Conservation (phyloP, 2,888 invertebrate genomes). For the Drosophila vallismaia region DNA sequence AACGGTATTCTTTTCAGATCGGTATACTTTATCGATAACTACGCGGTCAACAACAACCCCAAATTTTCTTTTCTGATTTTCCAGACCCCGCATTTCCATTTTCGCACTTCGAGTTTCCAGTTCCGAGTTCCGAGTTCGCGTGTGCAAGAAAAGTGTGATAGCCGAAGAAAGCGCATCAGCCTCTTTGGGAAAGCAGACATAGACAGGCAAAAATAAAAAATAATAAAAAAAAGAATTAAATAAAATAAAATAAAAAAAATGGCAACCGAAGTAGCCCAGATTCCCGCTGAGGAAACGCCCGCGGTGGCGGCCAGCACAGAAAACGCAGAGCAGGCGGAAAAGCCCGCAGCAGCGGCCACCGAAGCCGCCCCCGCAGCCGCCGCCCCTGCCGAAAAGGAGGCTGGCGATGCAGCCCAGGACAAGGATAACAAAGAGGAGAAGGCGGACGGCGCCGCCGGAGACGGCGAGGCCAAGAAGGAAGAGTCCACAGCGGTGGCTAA, state of each 20-base stretch:
- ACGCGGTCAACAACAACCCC: too few relatives aligned
- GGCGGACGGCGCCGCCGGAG: slow-evolving; percentile 70
- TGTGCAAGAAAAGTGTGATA: slow-evolving; percentile 75
- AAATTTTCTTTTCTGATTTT: slow-evolving; percentile 7
- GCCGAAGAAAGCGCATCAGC: slow-evolving; percentile 41
- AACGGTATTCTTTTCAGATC: too few relatives aligned
- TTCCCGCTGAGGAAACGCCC: slow-evolving; percentile 85
- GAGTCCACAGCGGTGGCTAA: slow-evolving; percentile 84
- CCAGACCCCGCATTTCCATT: slow-evolving; percentile 6
- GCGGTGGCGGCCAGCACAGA: slow-evolving; percentile 82
- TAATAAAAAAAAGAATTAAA: slow-evolving; percentile 11
- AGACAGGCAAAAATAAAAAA: slow-evolving; percentile 25
- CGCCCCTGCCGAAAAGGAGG: slow-evolving; percentile 71
- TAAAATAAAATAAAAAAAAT: slow-evolving; percentile 83
- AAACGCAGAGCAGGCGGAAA: slow-evolving; percentile 73
- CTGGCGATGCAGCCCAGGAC: slow-evolving; percentile 71
- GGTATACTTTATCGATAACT: too few relatives aligned
- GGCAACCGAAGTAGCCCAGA: slow-evolving; percentile 89
- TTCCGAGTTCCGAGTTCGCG: slow-evolving; percentile 16
- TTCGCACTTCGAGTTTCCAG: slow-evolving; percentile 22
- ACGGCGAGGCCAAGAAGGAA: slow-evolving; percentile 84
- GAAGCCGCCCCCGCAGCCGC: slow-evolving; percentile 69
- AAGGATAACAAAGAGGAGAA: slow-evolving; percentile 84
- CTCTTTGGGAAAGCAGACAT: slow-evolving; percentile 25
- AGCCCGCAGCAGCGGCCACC: slow-evolving; percentile 77